These are phyloP conservation scores for Phallusia fumigata DNA, from an alignment of 23 tunicate genomes.

Conservation along the genomic window DNA sequence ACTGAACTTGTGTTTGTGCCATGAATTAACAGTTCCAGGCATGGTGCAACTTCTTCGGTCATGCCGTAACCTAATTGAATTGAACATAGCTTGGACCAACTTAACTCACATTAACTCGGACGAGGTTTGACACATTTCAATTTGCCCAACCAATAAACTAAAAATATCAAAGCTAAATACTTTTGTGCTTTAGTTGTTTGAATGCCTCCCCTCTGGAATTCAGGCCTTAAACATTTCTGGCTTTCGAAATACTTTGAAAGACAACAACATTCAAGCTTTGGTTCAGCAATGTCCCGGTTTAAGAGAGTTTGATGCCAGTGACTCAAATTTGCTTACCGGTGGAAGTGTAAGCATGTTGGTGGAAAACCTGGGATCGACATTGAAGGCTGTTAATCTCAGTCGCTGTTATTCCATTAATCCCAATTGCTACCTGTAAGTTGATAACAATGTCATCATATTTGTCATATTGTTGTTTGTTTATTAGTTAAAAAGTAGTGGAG, in stretches of 20 bases:
- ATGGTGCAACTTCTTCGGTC: constrained; percentile 38
- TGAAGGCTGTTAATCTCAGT: constrained; percentile 66
- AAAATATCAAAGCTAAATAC: neutral
- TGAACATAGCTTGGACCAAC: constrained; percentile 86
- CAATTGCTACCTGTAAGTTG: constrained; percentile 78
- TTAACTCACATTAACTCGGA: constrained; percentile 27
- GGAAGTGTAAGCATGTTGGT: constrained; percentile 32
- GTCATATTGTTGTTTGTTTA: too few relatives aligned
- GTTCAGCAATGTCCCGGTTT: constrained; percentile 50
- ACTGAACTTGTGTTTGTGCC: constrained; percentile 73
- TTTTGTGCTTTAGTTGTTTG: constrained; percentile 45
- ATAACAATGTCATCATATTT: too few relatives aligned
- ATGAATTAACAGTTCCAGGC: constrained; percentile 61
- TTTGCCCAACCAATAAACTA: too few relatives aligned
- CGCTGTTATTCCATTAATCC: constrained; percentile 85
- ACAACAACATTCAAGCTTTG: constrained; percentile 59
- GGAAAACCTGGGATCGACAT: constrained; percentile 22
- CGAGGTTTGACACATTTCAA: constrained; percentile 28
- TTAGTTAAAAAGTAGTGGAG: neutral
- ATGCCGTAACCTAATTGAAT: constrained; percentile 41
- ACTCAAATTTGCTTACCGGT: constrained; percentile 73
- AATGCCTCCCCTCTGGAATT: constrained; percentile 44
- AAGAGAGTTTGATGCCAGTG: constrained; percentile 76
- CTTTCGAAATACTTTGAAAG: constrained; percentile 70
- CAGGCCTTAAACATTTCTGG: constrained; percentile 72